A percentile compares a stretch with the other conserved stretches of the same genome.
Conservation (phyloP, 2,113 vertebrate genomes). For the Gasterosteus aculeatus region DNA sequence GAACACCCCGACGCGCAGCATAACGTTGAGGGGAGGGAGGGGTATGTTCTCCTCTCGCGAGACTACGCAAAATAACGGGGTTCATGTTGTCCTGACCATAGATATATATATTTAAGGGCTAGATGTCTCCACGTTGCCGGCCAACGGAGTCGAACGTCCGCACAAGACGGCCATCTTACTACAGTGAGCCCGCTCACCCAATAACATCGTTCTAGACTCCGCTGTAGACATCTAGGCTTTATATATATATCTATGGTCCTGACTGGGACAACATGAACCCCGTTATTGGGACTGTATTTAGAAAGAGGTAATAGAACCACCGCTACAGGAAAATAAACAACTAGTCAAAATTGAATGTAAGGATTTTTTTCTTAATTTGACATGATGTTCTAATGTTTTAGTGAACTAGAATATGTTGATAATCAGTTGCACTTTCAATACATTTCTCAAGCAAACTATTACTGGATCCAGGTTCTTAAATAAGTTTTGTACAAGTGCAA, state of each 20-base stretch:
- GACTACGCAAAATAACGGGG: conserved; percentile 35
- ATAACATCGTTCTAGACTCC: too few species aligned
- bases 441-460: not conserved
- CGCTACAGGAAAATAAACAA: not conserved
- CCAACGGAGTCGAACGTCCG: too few species aligned
- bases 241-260: too few species aligned
- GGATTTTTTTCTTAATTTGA: too few species aligned
- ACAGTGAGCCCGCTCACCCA: too few species aligned
- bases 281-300: not conserved
- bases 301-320: not conserved
- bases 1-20: conserved; percentile 50
- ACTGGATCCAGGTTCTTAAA: not conserved
- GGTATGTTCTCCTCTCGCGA: conserved; percentile 74
- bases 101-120: too few species aligned
- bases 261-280: too few species aligned
- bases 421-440: not conserved
- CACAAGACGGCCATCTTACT: too few species aligned
- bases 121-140: too few species aligned
- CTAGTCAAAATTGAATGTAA: not conserved
- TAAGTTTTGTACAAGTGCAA: not conserved
- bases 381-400: not conserved
- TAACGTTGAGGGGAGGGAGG: conserved; percentile 46
- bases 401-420: not conserved
- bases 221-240: too few species aligned
- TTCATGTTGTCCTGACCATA: conserved; percentile 15